These are phyloP conservation scores for Pollicipes pollicipes DNA, from an alignment of 1,140 invertebrate species.

Conservation along the genomic window DNA sequence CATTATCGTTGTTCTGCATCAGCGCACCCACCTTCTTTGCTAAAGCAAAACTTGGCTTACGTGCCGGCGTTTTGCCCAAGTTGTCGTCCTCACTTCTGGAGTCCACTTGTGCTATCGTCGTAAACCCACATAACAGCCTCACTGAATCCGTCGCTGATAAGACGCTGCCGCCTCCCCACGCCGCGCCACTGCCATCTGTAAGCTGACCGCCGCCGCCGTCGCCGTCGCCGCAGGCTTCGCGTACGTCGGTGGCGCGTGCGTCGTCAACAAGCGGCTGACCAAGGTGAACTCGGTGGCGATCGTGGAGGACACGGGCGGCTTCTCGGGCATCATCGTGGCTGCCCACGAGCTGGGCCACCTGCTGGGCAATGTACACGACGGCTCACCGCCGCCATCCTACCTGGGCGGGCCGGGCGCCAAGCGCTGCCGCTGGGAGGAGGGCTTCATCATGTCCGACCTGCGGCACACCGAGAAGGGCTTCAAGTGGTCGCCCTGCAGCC, in stretches of 20 bases:
- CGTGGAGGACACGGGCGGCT: constrained; percentile 87
- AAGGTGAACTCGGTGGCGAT: constrained; percentile 93
- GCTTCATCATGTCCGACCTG: constrained; percentile 88
- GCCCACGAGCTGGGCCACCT: constrained; percentile 91
- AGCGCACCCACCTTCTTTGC: too few species aligned
- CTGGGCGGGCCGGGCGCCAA: constrained; percentile 86
- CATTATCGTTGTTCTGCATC: too few species aligned
- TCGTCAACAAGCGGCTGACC: constrained; percentile 83
- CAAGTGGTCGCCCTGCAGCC: constrained; percentile 79
- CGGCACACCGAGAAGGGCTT: constrained; percentile 86
- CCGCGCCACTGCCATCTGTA: not conserved
- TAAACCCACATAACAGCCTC: too few species aligned
- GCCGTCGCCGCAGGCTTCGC: constrained; percentile 71
- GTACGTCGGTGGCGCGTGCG: constrained; percentile 86
- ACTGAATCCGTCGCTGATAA: too few species aligned
- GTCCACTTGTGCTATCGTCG: too few species aligned
- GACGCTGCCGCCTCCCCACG: too few species aligned
- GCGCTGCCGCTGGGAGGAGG: constrained; percentile 87
- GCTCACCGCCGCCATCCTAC: constrained; percentile 81
- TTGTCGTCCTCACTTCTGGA: too few species aligned
- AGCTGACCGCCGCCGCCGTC: not conserved
- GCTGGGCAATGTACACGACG: constrained; percentile 86
- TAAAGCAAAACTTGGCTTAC: too few species aligned
- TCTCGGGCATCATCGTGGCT: constrained; percentile 87
- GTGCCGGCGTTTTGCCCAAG: too few species aligned